phyloP scores from a whole-genome alignment of 2,888 invertebrate species.

The Euproctis similis region DNA sequence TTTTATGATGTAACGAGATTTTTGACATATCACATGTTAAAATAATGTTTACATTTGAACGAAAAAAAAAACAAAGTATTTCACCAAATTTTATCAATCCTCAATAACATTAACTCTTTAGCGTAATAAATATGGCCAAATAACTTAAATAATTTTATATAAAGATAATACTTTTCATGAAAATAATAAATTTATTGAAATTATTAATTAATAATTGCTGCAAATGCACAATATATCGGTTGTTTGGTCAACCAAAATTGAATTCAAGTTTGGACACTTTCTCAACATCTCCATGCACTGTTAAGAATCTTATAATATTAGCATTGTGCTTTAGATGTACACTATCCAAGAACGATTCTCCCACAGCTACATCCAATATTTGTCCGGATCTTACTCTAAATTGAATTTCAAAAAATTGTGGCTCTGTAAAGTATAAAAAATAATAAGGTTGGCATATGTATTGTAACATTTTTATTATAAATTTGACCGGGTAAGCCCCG shows the following conservation, averaged over 20 bases:
- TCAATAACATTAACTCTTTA: too few species aligned
- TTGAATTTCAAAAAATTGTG: constrained; percentile 22
- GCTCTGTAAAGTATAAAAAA: constrained; percentile 24
- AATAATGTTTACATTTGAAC: too few species aligned
- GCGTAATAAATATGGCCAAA: constrained; percentile 12
- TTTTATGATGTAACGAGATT: too few species aligned
- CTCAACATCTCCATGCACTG: constrained; percentile 38
- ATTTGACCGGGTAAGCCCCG: too few species aligned
- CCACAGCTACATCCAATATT: constrained; percentile 24
- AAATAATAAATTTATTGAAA: not conserved
- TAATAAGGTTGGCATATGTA: too few species aligned
- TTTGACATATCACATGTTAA: too few species aligned
- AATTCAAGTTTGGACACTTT: constrained; percentile 36
- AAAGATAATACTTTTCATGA: not conserved
- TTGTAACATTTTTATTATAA: too few species aligned
- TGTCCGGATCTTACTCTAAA: constrained; percentile 20
- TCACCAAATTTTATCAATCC: constrained; percentile 1
- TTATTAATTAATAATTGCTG: not conserved
- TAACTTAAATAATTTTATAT: constrained; percentile 4
- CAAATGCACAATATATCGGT: too few species aligned
- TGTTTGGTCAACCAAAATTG: constrained; percentile 28
- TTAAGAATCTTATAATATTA: constrained; percentile 38
- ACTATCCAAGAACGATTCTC: constrained; percentile 22
- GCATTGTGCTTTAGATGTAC: constrained; percentile 33
- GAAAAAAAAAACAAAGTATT: constrained; percentile 1